Base-by-base conservation (phyloP, 1,140 invertebrate species). In the Agrilus planipennis region DNA sequence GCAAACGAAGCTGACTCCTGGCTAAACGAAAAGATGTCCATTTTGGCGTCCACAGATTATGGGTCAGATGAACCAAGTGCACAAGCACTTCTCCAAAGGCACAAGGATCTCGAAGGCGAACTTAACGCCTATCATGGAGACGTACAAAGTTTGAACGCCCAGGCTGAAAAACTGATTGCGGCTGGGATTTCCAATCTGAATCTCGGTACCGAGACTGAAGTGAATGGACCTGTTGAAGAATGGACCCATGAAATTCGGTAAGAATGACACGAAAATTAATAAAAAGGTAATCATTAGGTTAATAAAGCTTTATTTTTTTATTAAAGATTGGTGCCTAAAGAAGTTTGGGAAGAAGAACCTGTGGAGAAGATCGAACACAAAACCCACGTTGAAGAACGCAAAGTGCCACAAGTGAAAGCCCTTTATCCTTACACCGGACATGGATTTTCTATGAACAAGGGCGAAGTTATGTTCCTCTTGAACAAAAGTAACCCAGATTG, bases 1-100 rank as follows among this genome's bases (percentile, higher is more conserved):
- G 92, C 91, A 0, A 96, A 98, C 63, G 94, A 99, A 61, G 86
- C 91, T 0, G 93, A 97, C 54, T 94, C 90, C 0, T 98, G 92
- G 91, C 79, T 98, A 66, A 84, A 88, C 47, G 91, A 96, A 60
- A 91, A 91, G 61, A 80, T 86, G 61, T 77, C 89, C 0, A 65
- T 97, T 16, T 84, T 91, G 1, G 73, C 76, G n/a, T 89, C 86
- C 0, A 74, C 75, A 19, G 91, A 96, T 65, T 85, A 83, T 51
- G 91, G 91, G 3, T 75, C 77, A 22, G 90, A 94, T 64, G 90
- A 94, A 53, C 82, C 87, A 0, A 84, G 81, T 50, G 89, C 91
- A 0, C 81, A 85, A 46, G 85, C 88, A 1, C 61, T 90, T 7
- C 64, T 93, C 1, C 82, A 88, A 31, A 65, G 92, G 2, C 92